phyloP scores from a whole-genome alignment of 2,888 invertebrate species.

The Rotaria macrura region DNA sequence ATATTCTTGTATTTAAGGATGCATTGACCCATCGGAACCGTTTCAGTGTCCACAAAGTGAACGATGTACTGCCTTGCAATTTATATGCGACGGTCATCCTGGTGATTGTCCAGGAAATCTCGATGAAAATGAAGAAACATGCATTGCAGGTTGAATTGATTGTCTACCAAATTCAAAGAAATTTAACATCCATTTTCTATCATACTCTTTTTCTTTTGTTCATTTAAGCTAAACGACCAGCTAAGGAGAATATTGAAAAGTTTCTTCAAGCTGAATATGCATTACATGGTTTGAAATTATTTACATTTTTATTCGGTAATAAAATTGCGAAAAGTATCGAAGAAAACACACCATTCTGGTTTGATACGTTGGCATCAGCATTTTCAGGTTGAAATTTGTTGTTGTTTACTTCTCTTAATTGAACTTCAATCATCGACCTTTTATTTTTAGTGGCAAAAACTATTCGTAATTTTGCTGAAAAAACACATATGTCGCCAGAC shows the following conservation, averaged over 20 bases:
- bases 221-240: slow-evolving; percentile 23
- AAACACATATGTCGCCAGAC: background rate
- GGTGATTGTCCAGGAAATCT: slow-evolving; percentile 31
- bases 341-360: background rate
- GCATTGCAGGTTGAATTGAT: slow-evolving; percentile 23
- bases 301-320: slow-evolving; percentile 30
- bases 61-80: slow-evolving; percentile 30
- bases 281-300: slow-evolving; percentile 27
- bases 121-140: slow-evolving; percentile 32
- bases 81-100: slow-evolving; percentile 31
- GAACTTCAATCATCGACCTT: background rate
- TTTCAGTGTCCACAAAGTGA: slow-evolving; percentile 32
- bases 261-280: slow-evolving; percentile 27
- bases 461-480: slow-evolving; percentile 13
- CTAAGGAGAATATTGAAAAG: slow-evolving; percentile 32
- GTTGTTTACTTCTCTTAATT: background rate
- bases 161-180: background rate
- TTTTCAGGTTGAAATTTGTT: background rate
- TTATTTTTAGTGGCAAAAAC: background rate
- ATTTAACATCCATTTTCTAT: no score
- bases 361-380: background rate
- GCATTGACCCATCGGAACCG: slow-evolving; percentile 31
- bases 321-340: slow-evolving; percentile 16
- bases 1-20: background rate
- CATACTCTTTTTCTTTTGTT: background rate